Conservation (phyloP, 64 coral and sea anemone species). For the Trachythela sp. region DNA sequence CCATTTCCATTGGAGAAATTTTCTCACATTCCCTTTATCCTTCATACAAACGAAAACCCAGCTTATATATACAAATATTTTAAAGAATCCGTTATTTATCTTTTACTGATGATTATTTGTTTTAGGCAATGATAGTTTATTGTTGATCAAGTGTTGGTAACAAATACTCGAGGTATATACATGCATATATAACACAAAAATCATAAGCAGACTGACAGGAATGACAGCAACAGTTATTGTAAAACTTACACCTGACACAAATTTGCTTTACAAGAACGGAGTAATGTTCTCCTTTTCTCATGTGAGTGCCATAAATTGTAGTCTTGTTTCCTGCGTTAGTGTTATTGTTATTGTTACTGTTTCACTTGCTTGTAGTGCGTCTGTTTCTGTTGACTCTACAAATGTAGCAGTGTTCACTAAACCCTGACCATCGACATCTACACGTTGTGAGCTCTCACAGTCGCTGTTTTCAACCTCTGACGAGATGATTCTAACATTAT, state of each 20-base stretch:
- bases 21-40: background rate
- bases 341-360: no score
- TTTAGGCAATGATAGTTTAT: background rate
- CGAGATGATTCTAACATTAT: no score
- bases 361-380: background rate
- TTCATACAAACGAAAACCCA: background rate
- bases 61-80: background rate
- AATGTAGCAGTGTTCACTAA: no score
- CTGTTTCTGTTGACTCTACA: no score
- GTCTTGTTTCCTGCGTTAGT: background rate
- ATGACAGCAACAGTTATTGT: conserved; percentile 6
- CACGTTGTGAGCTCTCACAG: no score
- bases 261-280: background rate
- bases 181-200: background rate
- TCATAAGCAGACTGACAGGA: background rate
- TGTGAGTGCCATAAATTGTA: background rate
- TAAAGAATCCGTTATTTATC: background rate
- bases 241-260: background rate
- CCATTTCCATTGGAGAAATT: background rate
- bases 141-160: background rate
- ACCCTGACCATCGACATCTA: no score
- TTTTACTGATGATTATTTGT: no score
- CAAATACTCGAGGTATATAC: background rate
- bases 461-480: no score
- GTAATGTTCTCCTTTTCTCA: background rate